These are phyloP conservation scores for Sarcophaga bullata DNA, from an alignment of 1,140 invertebrate genomes.

Conservation along the genomic window DNA sequence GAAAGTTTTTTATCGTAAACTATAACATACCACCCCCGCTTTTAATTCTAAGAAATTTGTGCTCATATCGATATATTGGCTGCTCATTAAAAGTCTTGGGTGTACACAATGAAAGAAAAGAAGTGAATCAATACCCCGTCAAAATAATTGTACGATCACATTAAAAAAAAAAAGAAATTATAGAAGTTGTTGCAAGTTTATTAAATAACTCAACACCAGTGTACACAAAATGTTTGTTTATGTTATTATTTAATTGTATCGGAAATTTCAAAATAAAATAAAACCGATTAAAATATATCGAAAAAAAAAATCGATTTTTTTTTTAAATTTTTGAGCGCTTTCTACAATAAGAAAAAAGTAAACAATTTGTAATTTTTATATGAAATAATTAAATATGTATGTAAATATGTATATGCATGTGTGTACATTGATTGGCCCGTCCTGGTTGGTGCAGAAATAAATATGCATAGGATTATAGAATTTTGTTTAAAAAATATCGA, in stretches of 20 bases:
- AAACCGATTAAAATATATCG: neutral
- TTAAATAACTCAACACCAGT: neutral
- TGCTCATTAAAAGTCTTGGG: neutral
- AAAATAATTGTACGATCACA: neutral
- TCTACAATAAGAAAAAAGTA: too few relatives aligned
- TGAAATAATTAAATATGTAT: too few relatives aligned
- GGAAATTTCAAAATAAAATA: constrained; percentile 2
- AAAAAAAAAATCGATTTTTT: neutral
- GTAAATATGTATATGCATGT: too few relatives aligned
- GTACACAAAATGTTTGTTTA: neutral
- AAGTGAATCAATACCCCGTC: constrained; percentile 8
- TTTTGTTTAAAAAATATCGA: too few relatives aligned
- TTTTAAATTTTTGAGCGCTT: neutral
- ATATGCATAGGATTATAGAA: too few relatives aligned
- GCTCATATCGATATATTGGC: neutral
- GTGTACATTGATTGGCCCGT: too few relatives aligned
- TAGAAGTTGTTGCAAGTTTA: neutral
- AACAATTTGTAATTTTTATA: too few relatives aligned
- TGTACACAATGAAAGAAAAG: neutral
- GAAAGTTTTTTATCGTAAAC: neutral
- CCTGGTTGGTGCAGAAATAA: too few relatives aligned
- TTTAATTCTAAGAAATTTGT: constrained; percentile 1
- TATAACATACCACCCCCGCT: neutral
- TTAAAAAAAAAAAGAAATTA: neutral
- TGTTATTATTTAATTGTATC: neutral